Base-by-base conservation (phyloP, 1,140 invertebrate species). In the Nasonia longicornis region DNA sequence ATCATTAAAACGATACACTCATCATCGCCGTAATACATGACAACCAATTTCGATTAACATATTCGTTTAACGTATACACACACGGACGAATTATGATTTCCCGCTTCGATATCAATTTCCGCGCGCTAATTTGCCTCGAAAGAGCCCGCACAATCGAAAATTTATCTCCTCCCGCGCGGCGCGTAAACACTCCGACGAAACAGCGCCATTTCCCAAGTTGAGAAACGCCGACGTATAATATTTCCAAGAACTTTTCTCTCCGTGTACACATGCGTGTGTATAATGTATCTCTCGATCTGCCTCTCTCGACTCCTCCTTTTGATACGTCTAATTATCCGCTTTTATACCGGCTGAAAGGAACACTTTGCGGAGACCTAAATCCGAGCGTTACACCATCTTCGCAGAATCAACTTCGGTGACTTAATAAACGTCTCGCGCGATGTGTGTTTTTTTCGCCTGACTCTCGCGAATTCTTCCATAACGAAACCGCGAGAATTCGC, bases 241-340 rank as follows among this genome's bases (percentile, higher is more conserved):
- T 64, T 64, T 26, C 63, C 22, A 4, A 64, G n/a, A 64, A 64
- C 20, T 64, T 26, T n/a, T 16, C 45, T 48, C 45, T 42, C 11
- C 1, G 10, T 11, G 12, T 2, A 48, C 45, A 64, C 63, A n/a
- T 4, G 20, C 6, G n/a, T n/a, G 63, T 64, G 63, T 11, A 64
- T 64, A 45, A 45, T 45, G 42, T 45, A 64, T 64, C 63, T 64
- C n/a, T 26, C 63, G 20, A 48, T 48, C 45, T 48, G 22, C 16
- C 63, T 64, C 63, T 64, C 63, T 26, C 63, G 6, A 16, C 22
- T 64, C 45, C 45, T 64, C 63, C 63, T 22, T 26, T 26, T 26
- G 63, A 64, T 64, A 64, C 63, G 63, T 22, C 63, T 64, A 64
- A 64, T 64, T 64, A 64, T 64, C 63, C 63, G 63, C 63, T 64